Evolutionary conservation across 2,888 invertebrate species (phyloP).

Genomic region (Nezara viridula): DNA sequence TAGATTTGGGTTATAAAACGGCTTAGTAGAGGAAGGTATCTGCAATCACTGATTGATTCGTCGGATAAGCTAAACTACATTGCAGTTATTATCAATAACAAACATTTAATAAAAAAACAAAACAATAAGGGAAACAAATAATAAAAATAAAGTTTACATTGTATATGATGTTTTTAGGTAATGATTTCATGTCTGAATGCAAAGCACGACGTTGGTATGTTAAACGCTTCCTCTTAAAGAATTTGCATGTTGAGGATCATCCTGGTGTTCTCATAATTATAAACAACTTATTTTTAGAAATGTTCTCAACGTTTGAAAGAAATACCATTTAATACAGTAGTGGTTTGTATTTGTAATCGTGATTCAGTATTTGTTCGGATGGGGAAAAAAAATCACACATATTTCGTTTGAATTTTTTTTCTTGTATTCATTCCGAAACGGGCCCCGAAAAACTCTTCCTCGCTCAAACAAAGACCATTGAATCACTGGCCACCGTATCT

Average conservation of each 20-base stretch:
- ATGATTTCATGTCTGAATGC: not conserved
- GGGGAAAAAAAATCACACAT: too few species aligned
- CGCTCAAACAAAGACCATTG: too few species aligned
- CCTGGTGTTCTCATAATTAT: not conserved
- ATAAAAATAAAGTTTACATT: not conserved
- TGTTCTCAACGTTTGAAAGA: not conserved
- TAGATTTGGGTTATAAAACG: not conserved
- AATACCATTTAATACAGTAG: not conserved
- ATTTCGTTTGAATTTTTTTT: too few species aligned
- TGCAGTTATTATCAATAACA: too few species aligned
- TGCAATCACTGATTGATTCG: not conserved
- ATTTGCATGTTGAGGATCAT: constrained; percentile 3
- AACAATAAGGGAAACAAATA: not conserved
- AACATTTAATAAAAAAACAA: too few species aligned
- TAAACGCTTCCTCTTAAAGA: not conserved
- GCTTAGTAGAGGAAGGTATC: not conserved
- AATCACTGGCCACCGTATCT: too few species aligned
- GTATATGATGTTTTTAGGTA: not conserved
- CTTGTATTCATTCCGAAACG: too few species aligned
- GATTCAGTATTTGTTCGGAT: not conserved
- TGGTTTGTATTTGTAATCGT: not conserved
- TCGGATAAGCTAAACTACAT: too few species aligned
- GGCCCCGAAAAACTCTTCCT: too few species aligned
- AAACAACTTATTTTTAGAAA: constrained; percentile 34
- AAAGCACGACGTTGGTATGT: not conserved